Percentiles rank a stretch among this genome's conserved stretches.
These are phyloP conservation scores for Strigops habroptila DNA, from an alignment of 2,113 vertebrate genomes.

Conservation along the genomic window DNA sequence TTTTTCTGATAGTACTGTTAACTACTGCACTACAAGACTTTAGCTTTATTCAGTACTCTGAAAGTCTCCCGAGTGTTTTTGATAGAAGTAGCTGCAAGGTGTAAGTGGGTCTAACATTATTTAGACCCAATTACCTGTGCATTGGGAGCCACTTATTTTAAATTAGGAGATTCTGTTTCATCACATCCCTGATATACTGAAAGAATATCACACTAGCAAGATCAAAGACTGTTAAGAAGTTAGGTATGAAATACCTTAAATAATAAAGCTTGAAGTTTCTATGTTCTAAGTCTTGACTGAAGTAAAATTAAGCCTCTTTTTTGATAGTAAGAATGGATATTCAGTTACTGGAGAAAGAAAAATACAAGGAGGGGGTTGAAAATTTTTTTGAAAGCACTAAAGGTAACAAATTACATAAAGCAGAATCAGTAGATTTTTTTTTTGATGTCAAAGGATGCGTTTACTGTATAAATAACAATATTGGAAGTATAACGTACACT, in stretches of 20 bases:
- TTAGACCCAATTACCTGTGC: conserved; percentile 44
- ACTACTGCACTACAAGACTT: neutral
- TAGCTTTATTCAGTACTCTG: conserved; percentile 5
- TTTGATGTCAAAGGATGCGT: neutral
- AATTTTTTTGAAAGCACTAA: neutral
- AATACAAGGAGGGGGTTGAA: neutral
- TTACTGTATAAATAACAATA: neutral
- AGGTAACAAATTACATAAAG: neutral
- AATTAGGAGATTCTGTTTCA: conserved; percentile 52
- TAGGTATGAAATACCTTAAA: neutral
- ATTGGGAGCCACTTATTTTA: conserved; percentile 24
- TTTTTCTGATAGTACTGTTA: neutral
- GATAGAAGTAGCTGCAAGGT: conserved; percentile 28
- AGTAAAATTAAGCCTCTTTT: neutral
- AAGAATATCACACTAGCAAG: neutral
- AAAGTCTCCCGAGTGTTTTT: neutral
- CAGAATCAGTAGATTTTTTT: neutral
- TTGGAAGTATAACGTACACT: neutral
- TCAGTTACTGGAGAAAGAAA: neutral
- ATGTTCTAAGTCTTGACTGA: neutral
- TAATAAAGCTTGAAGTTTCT: neutral
- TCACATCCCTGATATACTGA: neutral
- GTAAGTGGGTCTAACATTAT: conserved; percentile 24
- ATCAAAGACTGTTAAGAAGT: conserved; percentile 39
- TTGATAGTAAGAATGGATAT: neutral